phyloP scores from a whole-genome alignment of 2,113 vertebrate species.

The Rhagologus leucostigma region DNA sequence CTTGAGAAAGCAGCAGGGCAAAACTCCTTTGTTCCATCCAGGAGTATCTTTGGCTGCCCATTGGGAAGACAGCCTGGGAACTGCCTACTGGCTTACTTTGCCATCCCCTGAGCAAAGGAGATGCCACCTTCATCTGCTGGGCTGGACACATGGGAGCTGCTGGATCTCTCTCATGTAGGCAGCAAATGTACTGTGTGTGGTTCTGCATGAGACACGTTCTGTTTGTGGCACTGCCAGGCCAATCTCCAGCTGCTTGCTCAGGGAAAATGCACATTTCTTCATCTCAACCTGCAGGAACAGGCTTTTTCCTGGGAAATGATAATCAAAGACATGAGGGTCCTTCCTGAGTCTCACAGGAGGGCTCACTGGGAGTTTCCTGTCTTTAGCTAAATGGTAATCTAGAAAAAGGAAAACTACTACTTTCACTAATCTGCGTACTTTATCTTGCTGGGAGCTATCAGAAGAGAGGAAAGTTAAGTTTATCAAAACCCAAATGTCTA shows the following conservation, averaged over 20 bases:
- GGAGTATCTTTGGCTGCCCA: neutral
- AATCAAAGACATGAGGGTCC: neutral
- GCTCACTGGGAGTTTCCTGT: neutral
- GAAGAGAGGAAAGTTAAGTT: neutral
- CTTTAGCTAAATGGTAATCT: neutral
- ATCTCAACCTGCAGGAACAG: neutral
- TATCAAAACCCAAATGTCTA: neutral
- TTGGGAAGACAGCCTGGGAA: neutral
- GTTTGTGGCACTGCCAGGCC: neutral
- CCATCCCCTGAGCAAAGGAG: neutral
- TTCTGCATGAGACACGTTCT: fast-evolving
- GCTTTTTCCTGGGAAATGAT: neutral
- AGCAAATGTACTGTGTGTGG: neutral
- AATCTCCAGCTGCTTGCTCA: neutral
- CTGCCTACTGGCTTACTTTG: neutral
- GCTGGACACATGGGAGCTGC: neutral
- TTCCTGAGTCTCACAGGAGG: neutral
- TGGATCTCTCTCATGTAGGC: neutral
- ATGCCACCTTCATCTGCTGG: neutral
- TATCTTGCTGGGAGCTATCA: neutral
- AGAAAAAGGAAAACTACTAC: neutral
- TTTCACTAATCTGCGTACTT: neutral
- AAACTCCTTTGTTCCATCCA: neutral
- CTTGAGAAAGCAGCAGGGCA: neutral
- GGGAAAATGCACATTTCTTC: neutral